These are phyloP conservation scores for Argyrosomus japonicus DNA, from an alignment of 2,113 vertebrate species.

Conservation along the genomic window DNA sequence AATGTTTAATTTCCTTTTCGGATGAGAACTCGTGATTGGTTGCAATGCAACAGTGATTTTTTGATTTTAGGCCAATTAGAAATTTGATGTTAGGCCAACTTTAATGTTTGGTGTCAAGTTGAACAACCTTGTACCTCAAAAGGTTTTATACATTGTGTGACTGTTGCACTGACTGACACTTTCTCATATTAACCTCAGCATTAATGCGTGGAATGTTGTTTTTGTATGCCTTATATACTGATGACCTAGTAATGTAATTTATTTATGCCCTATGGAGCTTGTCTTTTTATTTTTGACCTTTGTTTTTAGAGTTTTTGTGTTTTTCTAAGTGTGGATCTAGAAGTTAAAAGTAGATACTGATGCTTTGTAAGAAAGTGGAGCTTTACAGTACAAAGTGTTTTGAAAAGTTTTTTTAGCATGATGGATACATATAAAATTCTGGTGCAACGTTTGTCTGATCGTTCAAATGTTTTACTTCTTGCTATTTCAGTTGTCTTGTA, in stretches of 20 bases:
- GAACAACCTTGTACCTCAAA: conserved; percentile 76
- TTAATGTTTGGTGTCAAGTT: conserved; percentile 63
- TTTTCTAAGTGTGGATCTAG: conserved; percentile 51
- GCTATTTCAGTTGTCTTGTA: conserved; percentile 22
- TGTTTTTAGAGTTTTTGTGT: conserved; percentile 39
- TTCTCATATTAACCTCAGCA: conserved; percentile 69
- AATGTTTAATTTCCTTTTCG: conserved; percentile 61
- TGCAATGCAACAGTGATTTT: conserved; percentile 80
- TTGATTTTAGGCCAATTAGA: conserved; percentile 67
- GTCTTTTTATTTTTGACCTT: conserved; percentile 53
- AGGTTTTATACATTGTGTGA: conserved; percentile 57
- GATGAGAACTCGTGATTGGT: conserved; percentile 71
- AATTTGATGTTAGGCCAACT: conserved; percentile 61
- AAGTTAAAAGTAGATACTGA: conserved; percentile 24
- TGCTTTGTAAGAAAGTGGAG: conserved; percentile 30
- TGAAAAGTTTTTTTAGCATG: conserved; percentile 46
- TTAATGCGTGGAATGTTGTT: conserved; percentile 70
- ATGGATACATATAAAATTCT: background rate
- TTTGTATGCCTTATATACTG: conserved; percentile 77
- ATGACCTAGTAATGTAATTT: conserved; percentile 80
- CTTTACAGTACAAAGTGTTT: conserved; percentile 57
- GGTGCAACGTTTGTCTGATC: conserved; percentile 31
- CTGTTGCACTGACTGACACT: conserved; percentile 80
- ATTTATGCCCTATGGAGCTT: conserved; percentile 71
- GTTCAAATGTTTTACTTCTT: conserved; percentile 19